phyloP scores from a whole-genome alignment of 2,113 vertebrate genomes.

The Emydura subglobosa region DNA sequence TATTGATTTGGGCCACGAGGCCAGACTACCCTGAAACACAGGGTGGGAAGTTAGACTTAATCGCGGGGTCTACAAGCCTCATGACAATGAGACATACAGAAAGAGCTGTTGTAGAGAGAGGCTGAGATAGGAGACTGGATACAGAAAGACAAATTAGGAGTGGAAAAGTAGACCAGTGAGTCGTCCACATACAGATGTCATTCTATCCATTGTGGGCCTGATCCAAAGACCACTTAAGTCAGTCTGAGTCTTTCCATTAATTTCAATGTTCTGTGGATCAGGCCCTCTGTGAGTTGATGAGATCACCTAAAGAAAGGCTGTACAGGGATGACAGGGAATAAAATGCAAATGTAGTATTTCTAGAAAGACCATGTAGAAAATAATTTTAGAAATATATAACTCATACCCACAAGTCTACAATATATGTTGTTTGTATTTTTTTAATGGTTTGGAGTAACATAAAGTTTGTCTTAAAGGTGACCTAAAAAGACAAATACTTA shows the following conservation, averaged over 20 bases:
- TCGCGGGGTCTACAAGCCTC: too few relatives aligned
- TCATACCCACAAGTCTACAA: background rate
- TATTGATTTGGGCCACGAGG: too few relatives aligned
- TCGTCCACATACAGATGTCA: background rate
- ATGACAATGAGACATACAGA: background rate
- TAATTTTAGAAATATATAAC: background rate
- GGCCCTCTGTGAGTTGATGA: background rate
- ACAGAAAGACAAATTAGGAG: background rate
- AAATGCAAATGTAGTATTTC: background rate
- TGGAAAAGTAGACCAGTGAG: background rate
- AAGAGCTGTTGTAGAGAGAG: background rate
- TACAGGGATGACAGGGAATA: background rate
- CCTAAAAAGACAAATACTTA: background rate
- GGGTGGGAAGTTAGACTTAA: too few relatives aligned
- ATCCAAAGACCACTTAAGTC: background rate
- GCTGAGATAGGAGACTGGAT: background rate
- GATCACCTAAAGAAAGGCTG: background rate
- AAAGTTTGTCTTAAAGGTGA: background rate
- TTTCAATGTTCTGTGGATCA: background rate
- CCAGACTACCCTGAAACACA: too few relatives aligned
- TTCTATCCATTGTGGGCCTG: background rate
- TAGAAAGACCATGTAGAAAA: background rate
- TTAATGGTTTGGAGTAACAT: background rate
- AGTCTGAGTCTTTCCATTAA: background rate
- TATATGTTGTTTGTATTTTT: background rate